Evolutionary conservation across 2,797 vertebrate genomes (phyloP).

Genomic region (Ptychadena robeensis): DNA sequence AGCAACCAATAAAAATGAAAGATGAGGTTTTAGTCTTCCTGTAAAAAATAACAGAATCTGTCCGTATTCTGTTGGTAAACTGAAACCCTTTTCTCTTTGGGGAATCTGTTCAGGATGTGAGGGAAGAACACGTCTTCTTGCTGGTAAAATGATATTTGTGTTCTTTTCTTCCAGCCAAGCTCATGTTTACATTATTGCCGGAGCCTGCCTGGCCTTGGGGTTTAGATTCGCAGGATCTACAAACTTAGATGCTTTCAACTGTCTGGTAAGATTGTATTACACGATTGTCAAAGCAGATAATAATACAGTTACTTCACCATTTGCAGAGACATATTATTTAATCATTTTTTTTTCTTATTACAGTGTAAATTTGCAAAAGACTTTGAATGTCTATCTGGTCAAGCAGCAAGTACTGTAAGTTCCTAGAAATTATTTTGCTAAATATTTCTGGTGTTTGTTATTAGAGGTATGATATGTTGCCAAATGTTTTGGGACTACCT

Average conservation of each 20-base stretch:
- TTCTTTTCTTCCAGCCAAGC: slow-evolving; percentile 82
- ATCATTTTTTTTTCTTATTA: slow-evolving; percentile 48
- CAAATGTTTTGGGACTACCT: too few relatives aligned
- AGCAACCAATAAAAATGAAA: too few relatives aligned
- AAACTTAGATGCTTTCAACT: slow-evolving; percentile 94
- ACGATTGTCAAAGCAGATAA: background rate
- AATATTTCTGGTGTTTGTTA: too few relatives aligned
- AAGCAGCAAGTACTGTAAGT: slow-evolving; percentile 92
- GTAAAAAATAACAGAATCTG: too few relatives aligned
- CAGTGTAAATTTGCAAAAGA: slow-evolving; percentile 90
- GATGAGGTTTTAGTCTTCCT: too few relatives aligned
- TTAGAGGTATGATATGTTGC: too few relatives aligned
- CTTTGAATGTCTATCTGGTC: slow-evolving; percentile 90
- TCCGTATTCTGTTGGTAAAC: too few relatives aligned
- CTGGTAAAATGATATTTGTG: background rate
- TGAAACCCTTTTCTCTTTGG: too few relatives aligned
- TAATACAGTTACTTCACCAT: background rate
- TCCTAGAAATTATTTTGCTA: background rate
- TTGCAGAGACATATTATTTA: background rate
- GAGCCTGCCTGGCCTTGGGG: slow-evolving; percentile 92
- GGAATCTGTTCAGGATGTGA: too few relatives aligned
- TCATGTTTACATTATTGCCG: slow-evolving; percentile 95
- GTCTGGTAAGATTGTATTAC: slow-evolving; percentile 79
- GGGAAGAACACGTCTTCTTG: background rate
- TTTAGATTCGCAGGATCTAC: slow-evolving; percentile 96